These are phyloP conservation scores for Acleris laterana DNA, from an alignment of 2,888 invertebrate species.

Conservation along the genomic window DNA sequence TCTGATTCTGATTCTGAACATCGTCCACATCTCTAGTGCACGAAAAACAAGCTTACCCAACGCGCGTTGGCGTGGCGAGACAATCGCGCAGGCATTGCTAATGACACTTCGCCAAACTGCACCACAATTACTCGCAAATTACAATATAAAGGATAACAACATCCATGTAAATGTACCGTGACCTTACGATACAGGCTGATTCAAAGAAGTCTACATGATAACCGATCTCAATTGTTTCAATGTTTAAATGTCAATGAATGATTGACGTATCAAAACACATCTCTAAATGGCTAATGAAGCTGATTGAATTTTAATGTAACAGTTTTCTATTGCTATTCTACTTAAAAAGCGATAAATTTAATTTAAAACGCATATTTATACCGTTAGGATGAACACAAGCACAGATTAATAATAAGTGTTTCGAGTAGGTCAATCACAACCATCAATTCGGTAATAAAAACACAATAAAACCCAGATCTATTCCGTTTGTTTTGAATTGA, in stretches of 20 bases:
- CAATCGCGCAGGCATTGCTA: conserved; percentile 48
- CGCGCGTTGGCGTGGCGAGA: conserved; percentile 49
- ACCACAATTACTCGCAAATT: conserved; percentile 43
- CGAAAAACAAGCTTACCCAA: conserved; percentile 55
- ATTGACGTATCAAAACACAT: conserved; percentile 63
- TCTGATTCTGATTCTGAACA: too few relatives aligned
- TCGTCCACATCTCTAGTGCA: conserved; percentile 57
- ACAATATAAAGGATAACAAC: conserved; percentile 34
- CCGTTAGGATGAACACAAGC: conserved; percentile 28
- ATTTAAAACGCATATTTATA: conserved; percentile 26
- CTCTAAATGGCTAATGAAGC: conserved; percentile 27
- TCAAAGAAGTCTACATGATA: conserved; percentile 27
- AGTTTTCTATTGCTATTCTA: conserved; percentile 14
- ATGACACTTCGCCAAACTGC: conserved; percentile 43
- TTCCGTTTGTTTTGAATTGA: conserved; percentile 34
- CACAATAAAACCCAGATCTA: conserved; percentile 31
- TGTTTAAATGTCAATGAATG: conserved; percentile 68
- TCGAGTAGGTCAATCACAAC: conserved; percentile 29
- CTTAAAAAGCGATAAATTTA: conserved; percentile 25
- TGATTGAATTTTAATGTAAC: conserved; percentile 10
- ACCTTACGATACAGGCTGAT: conserved; percentile 20
- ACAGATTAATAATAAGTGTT: conserved; percentile 28
- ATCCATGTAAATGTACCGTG: conserved; percentile 25
- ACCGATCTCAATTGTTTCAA: conserved; percentile 60
- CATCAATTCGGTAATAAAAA: conserved; percentile 35